These are phyloP conservation scores for Dicranocentrus wangi DNA, from an alignment of 2,888 invertebrate species.

Conservation along the genomic window DNA sequence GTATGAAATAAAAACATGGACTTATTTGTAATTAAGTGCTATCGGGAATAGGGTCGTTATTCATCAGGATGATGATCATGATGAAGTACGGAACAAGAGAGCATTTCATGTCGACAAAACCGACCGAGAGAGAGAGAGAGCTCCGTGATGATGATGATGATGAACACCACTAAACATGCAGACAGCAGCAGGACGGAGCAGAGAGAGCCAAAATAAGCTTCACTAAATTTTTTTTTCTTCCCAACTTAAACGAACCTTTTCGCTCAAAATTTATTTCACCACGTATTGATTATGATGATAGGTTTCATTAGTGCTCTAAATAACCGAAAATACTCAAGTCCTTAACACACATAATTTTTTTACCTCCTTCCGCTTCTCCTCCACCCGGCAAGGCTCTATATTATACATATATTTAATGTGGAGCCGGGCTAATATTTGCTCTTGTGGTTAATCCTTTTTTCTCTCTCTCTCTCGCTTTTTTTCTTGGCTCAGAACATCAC, in stretches of 20 bases:
- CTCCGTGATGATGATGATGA: neutral
- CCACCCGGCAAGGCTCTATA: neutral
- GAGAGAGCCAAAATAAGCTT: no score
- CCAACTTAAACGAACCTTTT: conserved; percentile 17
- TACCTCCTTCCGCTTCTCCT: conserved; percentile 19
- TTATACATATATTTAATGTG: neutral
- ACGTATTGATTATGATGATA: conserved; percentile 24
- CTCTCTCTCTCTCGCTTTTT: no score
- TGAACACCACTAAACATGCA: neutral
- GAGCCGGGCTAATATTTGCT: neutral
- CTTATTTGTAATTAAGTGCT: conserved; percentile 1
- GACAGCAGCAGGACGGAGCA: no score
- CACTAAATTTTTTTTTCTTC: no score
- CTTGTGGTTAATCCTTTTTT: conserved; percentile 10
- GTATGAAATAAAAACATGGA: no score
- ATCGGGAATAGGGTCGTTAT: no score
- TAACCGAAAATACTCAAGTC: conserved; percentile 25
- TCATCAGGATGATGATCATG: no score
- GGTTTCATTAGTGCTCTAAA: conserved; percentile 19
- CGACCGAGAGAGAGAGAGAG: neutral
- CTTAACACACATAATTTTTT: conserved; percentile 19
- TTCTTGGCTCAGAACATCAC: conserved; percentile 35
- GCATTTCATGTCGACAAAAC: conserved; percentile 1
- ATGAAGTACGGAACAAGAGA: neutral
- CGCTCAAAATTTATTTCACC: conserved; percentile 21